Conservation (phyloP, 2,797 vertebrate species). For the Kryptolebias ocellatus region DNA sequence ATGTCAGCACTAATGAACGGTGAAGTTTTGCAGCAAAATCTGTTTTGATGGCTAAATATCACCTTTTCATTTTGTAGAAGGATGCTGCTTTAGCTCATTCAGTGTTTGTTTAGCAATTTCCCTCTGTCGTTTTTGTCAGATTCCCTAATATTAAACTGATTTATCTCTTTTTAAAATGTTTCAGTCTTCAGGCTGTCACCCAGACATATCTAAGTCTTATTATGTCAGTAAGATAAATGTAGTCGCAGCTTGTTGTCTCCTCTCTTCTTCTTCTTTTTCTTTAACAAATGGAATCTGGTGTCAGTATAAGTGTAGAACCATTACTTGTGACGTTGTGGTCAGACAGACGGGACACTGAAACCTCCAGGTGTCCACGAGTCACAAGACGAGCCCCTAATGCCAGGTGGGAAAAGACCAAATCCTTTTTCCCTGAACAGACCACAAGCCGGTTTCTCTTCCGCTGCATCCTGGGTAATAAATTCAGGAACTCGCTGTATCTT, state of each 20-base stretch:
- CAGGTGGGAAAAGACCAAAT: conserved; percentile 28
- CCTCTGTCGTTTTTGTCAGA: conserved; percentile 23
- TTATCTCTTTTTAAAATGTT: too few species aligned
- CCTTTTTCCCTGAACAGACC: background rate
- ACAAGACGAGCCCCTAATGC: conserved; percentile 32
- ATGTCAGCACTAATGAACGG: background rate
- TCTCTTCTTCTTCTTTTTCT: conserved; percentile 16
- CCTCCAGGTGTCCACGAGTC: conserved; percentile 49
- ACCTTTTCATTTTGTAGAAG: too few species aligned
- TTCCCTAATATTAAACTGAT: too few species aligned
- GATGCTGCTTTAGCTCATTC: background rate
- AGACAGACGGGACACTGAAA: conserved; percentile 10
- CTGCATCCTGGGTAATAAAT: conserved; percentile 6
- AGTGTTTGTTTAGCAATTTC: conserved; percentile 31
- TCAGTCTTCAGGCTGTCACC: too few species aligned
- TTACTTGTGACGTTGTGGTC: conserved; percentile 17
- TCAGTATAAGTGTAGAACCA: conserved; percentile 27
- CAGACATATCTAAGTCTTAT: conserved; percentile 20
- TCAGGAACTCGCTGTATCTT: conserved; percentile 19
- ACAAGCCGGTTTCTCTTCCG: conserved; percentile 5
- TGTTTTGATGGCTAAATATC: too few species aligned
- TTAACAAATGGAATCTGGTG: conserved; percentile 13
- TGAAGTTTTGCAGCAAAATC: too few species aligned
- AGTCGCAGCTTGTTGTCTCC: conserved; percentile 43
- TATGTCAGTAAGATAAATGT: conserved; percentile 80